A percentile compares a stretch with the other conserved stretches of the same genome.
Conservation (phyloP, 1,140 invertebrate genomes). For the Aphidius gifuensis region DNA sequence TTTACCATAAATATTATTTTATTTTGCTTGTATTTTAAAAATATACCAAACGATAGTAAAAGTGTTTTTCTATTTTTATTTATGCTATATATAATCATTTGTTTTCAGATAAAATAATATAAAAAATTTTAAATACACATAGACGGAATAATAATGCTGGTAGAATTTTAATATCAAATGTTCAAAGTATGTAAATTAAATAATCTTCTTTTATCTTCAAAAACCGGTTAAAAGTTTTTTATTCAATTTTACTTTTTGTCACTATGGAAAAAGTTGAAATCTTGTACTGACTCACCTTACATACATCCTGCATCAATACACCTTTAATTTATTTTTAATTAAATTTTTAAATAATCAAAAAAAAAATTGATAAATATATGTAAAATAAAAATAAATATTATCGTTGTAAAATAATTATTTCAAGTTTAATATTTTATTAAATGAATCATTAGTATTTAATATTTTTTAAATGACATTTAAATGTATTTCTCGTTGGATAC, state of each 20-base stretch:
- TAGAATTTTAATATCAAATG: no score
- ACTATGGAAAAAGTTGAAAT: constrained; percentile 10
- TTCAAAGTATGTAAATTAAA: no score
- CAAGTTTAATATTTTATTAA: not conserved
- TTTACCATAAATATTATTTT: constrained; percentile 6
- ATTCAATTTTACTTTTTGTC: constrained; percentile 4
- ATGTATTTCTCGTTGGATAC: no score
- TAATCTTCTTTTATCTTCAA: not conserved
- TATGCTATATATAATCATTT: not conserved
- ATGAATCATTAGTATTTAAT: constrained; percentile 7
- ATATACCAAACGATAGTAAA: constrained; percentile 5
- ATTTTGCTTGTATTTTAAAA: constrained; percentile 3
- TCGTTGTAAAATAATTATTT: constrained; percentile 2
- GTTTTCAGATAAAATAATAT: no score
- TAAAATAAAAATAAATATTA: not conserved
- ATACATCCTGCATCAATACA: constrained; percentile 7
- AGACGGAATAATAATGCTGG: no score
- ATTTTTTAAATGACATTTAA: not conserved
- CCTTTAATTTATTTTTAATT: not conserved
- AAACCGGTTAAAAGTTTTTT: constrained; percentile 36
- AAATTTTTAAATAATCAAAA: constrained; percentile 20
- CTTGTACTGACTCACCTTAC: constrained; percentile 34
- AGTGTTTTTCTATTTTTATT: not conserved
- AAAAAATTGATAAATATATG: not conserved
- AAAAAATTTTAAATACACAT: no score